Percentiles rank a stretch among this genome's conserved stretches.
These are phyloP conservation scores for Octomys mimax DNA, from an alignment of 2,797 vertebrate species.

Conservation along the genomic window DNA sequence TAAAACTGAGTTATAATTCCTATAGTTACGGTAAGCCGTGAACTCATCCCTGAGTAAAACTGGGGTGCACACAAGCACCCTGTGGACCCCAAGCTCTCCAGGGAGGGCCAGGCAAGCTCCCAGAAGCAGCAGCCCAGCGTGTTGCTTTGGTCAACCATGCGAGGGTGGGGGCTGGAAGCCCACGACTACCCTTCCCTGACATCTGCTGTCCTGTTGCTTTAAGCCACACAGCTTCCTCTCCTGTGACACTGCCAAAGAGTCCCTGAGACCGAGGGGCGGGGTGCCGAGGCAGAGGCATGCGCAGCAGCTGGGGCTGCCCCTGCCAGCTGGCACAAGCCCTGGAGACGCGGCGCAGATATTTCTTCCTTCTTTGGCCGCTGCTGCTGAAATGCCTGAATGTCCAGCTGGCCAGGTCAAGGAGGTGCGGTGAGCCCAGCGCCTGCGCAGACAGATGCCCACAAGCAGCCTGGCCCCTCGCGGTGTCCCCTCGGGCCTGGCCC, in stretches of 20 bases:
- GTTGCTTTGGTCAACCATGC: background rate
- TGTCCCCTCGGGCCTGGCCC: background rate
- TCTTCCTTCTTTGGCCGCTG: slow-evolving; percentile 64
- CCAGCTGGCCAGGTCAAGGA: background rate
- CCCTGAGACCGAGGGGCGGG: slow-evolving; percentile 50
- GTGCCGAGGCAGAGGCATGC: background rate
- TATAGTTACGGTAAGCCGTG: background rate
- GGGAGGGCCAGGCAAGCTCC: background rate
- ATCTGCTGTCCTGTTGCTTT: background rate
- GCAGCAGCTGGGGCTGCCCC: background rate
- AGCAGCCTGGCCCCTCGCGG: background rate
- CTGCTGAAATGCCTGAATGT: background rate
- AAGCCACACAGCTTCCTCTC: slow-evolving; percentile 63
- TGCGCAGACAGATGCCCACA: background rate
- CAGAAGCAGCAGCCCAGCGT: rapidly evolving
- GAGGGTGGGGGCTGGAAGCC: background rate
- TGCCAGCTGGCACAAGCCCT: background rate
- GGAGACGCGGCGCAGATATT: rapidly evolving
- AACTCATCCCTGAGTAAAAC: background rate
- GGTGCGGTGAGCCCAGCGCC: background rate
- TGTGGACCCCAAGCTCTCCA: background rate
- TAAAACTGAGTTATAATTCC: background rate
- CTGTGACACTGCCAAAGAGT: slow-evolving; percentile 47
- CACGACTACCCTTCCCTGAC: background rate
- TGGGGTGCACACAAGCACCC: background rate